Evolutionary conservation across 2,797 vertebrate genomes (phyloP), one percentile per base, ranked within the genome.

Genomic region (Amphiprion clarkii): DNA sequence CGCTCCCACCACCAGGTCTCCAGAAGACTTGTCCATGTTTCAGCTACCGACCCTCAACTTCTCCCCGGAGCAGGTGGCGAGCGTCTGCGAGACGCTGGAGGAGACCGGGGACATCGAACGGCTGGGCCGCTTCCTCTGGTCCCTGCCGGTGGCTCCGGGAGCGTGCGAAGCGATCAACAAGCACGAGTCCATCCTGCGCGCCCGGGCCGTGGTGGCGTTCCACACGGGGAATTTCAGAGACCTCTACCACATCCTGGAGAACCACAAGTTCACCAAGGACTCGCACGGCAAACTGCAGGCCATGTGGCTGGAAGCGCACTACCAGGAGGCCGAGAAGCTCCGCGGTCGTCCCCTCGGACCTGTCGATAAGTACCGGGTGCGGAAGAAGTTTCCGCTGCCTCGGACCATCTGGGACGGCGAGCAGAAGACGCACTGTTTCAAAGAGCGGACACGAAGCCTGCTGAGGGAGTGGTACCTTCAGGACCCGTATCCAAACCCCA

Each of bases 341-440:
- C 96, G 98, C 90, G 98, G 98, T 66, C 97, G 98, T 84, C 98
- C 98, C 33, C 96, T 99, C 88, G 98, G 98, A 91, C 98, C 98
- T 19, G 98, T 99, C 91, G 98, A 99, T 94, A 99, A 99, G 95
- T 99, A 99, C 95, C 95, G 98, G 86, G 98, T 99, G 92, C 95
- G 98, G 91, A 99, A 99, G 98, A 99, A 99, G 98, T 99, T 99
- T 94, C 98, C 98, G 82, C 95, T 99, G 94, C 98, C 98, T 91
- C 95, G 98, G 86, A 99, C 98, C 96, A 99, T 99, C 95, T 99
- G 98, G 98, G 98, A 99, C 94, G 98, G 98, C 71, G 98, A 99
- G 93, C 98, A 99, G 96, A 99, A 99, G 96, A 99, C 98, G 87
- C 98, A 99, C 92, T 99, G 98, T 96, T 99, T 99, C 96, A 99